These are phyloP conservation scores for Ammodytes dubius DNA, from an alignment of 2,113 vertebrate species.

Conservation along the genomic window DNA sequence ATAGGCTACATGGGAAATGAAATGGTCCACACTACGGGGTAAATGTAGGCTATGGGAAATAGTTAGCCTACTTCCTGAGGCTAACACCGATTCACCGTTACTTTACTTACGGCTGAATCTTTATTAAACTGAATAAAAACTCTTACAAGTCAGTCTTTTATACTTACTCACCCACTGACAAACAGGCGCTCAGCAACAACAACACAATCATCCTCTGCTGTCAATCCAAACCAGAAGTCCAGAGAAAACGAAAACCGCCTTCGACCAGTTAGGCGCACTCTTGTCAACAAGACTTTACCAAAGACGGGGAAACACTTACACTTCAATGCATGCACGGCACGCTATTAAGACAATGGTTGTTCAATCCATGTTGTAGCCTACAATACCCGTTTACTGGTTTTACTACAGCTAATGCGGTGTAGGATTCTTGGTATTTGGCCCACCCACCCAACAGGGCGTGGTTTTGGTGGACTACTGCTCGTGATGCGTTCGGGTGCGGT, in stretches of 20 bases:
- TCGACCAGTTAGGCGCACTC: background rate
- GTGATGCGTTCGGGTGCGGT: constrained; percentile 9
- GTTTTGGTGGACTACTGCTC: background rate
- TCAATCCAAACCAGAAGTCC: background rate
- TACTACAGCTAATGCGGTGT: no score
- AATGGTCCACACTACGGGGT: no score
- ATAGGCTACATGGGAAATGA: no score
- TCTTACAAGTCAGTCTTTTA: background rate
- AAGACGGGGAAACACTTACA: background rate
- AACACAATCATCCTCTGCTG: background rate
- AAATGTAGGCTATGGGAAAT: no score
- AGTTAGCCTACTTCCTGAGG: no score
- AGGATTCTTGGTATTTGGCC: no score
- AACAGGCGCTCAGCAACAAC: constrained; percentile 7
- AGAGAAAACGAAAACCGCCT: background rate
- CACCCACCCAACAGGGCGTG: background rate
- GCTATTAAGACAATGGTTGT: rapidly evolving
- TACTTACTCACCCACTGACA: constrained; percentile 22
- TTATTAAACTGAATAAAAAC: no score
- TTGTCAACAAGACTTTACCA: background rate
- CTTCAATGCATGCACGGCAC: rapidly evolving
- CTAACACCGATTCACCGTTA: background rate
- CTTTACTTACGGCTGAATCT: background rate
- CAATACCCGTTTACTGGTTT: background rate
- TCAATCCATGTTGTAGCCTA: background rate